phyloP scores from a whole-genome alignment of 2,113 vertebrate genomes.

The Caretta caretta region DNA sequence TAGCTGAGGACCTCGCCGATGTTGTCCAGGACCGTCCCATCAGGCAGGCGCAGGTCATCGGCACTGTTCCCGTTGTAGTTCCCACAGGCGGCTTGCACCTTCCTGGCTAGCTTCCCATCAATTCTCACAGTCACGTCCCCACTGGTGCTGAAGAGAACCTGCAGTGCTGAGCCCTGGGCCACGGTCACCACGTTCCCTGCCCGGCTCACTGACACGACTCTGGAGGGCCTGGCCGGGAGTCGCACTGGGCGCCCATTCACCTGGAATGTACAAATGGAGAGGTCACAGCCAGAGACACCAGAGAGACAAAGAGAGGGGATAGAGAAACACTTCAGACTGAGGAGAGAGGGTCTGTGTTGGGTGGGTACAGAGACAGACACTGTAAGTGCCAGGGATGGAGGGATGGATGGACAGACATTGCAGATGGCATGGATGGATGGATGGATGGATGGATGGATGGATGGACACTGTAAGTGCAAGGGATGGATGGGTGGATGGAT shows the following conservation, averaged over 20 bases:
- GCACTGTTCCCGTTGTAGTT: slow-evolving; percentile 59
- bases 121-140: slow-evolving; percentile 56
- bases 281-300: not conserved
- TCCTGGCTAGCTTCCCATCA: not conserved
- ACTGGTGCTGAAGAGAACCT: slow-evolving; percentile 66
- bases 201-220: not conserved
- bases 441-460: not conserved
- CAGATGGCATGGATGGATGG: not conserved
- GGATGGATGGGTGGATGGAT: not conserved
- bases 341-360: not conserved
- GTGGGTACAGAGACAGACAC: not conserved
- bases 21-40: not conserved
- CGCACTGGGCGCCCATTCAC: not conserved
- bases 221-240: not conserved
- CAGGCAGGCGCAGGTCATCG: slow-evolving; percentile 14
- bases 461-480: not conserved
- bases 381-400: not conserved
- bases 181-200: slow-evolving; percentile 49
- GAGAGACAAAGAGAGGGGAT: not conserved
- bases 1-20: slow-evolving; percentile 54
- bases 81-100: slow-evolving; percentile 66
- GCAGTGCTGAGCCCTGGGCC: slow-evolving; percentile 48
- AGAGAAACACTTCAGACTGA: not conserved
- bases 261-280: not conserved
- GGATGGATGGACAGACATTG: not conserved